Percentiles rank a stretch among this genome's conserved stretches.
These are phyloP conservation scores for Dolomedes plantarius DNA, from an alignment of 2,888 invertebrate species.

Conservation along the genomic window DNA sequence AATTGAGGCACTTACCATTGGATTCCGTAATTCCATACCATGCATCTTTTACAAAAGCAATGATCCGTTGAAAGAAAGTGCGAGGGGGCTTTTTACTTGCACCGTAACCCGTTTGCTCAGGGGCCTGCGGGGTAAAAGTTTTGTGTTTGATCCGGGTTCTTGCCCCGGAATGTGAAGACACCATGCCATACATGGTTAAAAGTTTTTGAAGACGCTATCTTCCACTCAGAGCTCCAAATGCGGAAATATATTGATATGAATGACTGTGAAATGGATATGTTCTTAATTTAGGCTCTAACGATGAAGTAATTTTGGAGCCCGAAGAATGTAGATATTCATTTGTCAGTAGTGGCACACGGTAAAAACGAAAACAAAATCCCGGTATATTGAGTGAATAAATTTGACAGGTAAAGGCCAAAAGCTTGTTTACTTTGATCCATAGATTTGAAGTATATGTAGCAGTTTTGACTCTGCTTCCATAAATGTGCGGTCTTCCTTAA, in stretches of 20 bases:
- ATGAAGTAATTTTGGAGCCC: neutral
- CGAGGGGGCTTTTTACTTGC: constrained; percentile 16
- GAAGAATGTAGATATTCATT: constrained; percentile 11
- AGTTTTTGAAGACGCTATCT: neutral
- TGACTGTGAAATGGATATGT: constrained; percentile 37
- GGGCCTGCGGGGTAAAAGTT: constrained; percentile 30
- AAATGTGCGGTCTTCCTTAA: constrained; percentile 44
- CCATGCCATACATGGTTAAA: constrained; percentile 61
- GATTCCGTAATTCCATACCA: constrained; percentile 62
- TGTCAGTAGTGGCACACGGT: constrained; percentile 18
- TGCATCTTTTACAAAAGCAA: constrained; percentile 51
- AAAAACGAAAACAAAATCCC: constrained; percentile 9
- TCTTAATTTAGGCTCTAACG: constrained; percentile 10
- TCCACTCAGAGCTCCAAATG: neutral
- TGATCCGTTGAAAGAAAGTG: constrained; percentile 36
- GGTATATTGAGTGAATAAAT: constrained; percentile 7
- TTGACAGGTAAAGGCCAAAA: constrained; percentile 41
- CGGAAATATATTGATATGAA: constrained; percentile 44
- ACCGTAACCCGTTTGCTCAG: constrained; percentile 9
- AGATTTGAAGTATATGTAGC: constrained; percentile 13
- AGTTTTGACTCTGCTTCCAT: constrained; percentile 21
- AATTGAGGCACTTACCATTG: constrained; percentile 28
- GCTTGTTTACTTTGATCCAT: constrained; percentile 51
- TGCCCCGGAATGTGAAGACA: constrained; percentile 63
- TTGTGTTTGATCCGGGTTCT: constrained; percentile 31